phyloP scores from a whole-genome alignment of 2,888 invertebrate genomes.

The Drosophila diplacantha region DNA sequence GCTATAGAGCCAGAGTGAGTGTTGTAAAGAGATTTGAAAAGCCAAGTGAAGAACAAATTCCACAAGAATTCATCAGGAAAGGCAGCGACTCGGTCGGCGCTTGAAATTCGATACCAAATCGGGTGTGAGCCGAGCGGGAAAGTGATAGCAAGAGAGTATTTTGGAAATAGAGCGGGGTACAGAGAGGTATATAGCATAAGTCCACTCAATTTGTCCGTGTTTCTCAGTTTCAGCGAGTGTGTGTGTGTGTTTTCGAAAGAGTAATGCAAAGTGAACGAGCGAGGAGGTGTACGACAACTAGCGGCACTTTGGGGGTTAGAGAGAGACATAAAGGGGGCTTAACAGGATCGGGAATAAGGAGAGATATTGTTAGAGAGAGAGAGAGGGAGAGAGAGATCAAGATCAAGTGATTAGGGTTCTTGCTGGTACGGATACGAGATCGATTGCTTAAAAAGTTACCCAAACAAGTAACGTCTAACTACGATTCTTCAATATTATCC shows the following conservation, averaged over 20 bases:
- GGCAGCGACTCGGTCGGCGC: constrained; percentile 19
- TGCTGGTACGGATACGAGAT: constrained; percentile 39
- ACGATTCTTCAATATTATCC: constrained; percentile 49
- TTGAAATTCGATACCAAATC: constrained; percentile 4
- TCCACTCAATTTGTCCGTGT: constrained; percentile 41
- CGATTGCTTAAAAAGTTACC: constrained; percentile 41
- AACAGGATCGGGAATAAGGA: constrained; percentile 10
- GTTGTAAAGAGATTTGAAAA: constrained; percentile 4
- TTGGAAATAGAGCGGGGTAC: constrained; percentile 6
- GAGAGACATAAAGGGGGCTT: constrained; percentile 18
- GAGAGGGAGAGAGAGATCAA: constrained; percentile 16
- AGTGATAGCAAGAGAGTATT: constrained; percentile 17
- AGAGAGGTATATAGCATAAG: constrained; percentile 16
- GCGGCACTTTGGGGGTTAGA: constrained; percentile 31
- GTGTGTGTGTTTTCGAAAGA: constrained; percentile 23
- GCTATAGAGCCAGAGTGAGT: constrained; percentile 22
- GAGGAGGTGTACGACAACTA: constrained; percentile 62
- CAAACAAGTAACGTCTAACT: constrained; percentile 59
- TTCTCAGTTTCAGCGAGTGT: constrained; percentile 9
- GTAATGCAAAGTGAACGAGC: constrained; percentile 58
- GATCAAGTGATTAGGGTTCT: constrained; percentile 41
- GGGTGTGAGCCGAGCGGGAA: constrained; percentile 8
- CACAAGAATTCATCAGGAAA: background rate
- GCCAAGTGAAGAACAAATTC: constrained; percentile 2
- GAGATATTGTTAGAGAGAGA: constrained; percentile 14